Conservation (phyloP, 2,888 invertebrate genomes). For the Mimachlamys varia region DNA sequence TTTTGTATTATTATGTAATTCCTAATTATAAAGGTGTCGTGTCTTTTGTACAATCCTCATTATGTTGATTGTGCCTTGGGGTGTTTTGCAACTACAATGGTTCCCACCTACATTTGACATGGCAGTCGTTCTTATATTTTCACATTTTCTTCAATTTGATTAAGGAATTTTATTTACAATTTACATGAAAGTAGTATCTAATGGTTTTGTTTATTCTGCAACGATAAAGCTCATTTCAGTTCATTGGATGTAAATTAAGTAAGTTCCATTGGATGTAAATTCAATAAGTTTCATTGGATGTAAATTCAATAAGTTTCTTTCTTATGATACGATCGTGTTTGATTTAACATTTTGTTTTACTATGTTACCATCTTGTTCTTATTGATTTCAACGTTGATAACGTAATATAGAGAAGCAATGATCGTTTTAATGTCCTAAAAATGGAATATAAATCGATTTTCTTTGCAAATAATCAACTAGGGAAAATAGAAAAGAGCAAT, state of each 20-base stretch:
- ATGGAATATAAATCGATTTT: slow-evolving; percentile 11
- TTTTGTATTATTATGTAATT: too few species aligned
- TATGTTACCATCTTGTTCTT: background rate
- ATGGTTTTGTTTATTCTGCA: background rate
- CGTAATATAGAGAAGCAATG: background rate
- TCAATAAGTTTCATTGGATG: background rate
- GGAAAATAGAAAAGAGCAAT: background rate
- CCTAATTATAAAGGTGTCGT: too few species aligned
- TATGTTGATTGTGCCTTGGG: too few species aligned
- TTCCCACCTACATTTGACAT: too few species aligned
- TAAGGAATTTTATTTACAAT: too few species aligned
- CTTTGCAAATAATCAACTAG: background rate
- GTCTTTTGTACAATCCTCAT: too few species aligned
- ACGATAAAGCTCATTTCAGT: background rate
- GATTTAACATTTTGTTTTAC: slow-evolving; percentile 13
- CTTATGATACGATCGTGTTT: slow-evolving; percentile 4
- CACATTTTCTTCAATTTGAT: too few species aligned
- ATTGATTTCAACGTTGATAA: background rate
- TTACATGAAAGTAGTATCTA: background rate
- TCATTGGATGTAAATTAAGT: too few species aligned
- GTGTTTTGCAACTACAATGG: too few species aligned
- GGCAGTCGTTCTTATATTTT: too few species aligned
- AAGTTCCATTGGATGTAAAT: too few species aligned
- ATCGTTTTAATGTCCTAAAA: background rate
- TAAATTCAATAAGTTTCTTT: background rate